Conservation (phyloP, 2,888 invertebrate species). For the Parnassius mnemosyne region DNA sequence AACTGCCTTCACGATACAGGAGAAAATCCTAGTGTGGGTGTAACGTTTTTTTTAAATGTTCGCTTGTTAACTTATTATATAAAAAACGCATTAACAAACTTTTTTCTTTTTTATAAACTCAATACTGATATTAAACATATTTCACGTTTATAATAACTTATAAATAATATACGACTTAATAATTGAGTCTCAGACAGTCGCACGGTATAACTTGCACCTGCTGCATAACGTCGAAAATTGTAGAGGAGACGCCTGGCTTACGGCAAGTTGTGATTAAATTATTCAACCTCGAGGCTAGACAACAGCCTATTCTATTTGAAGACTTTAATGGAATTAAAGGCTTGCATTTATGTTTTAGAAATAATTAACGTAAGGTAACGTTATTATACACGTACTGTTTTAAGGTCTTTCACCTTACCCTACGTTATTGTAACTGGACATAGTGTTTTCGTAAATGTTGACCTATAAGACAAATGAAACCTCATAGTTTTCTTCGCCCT, state of each 20-base stretch:
- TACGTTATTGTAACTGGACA: too few species aligned
- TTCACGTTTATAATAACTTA: neutral
- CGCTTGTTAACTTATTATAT: too few species aligned
- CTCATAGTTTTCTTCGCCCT: too few species aligned
- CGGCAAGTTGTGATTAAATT: slow-evolving; percentile 17
- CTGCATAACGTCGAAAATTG: slow-evolving; percentile 12
- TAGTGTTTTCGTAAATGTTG: too few species aligned
- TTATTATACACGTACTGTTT: too few species aligned
- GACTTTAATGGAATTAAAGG: neutral
- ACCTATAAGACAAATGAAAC: too few species aligned
- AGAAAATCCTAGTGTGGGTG: too few species aligned
- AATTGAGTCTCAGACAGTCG: slow-evolving; percentile 6
- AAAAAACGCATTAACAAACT: too few species aligned
- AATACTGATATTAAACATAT: neutral
- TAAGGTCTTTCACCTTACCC: too few species aligned
- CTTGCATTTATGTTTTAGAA: neutral
- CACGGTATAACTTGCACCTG: neutral
- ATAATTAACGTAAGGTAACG: neutral
- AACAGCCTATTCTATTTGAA: neutral
- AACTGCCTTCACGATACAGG: too few species aligned
- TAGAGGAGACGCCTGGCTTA: neutral
- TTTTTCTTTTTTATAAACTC: too few species aligned
- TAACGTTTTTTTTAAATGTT: too few species aligned
- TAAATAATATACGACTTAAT: slow-evolving; percentile 6
- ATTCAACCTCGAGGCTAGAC: slow-evolving; percentile 22